Base-by-base conservation (phyloP, 2,113 vertebrate genomes). In the Syngnathus scovelli region DNA sequence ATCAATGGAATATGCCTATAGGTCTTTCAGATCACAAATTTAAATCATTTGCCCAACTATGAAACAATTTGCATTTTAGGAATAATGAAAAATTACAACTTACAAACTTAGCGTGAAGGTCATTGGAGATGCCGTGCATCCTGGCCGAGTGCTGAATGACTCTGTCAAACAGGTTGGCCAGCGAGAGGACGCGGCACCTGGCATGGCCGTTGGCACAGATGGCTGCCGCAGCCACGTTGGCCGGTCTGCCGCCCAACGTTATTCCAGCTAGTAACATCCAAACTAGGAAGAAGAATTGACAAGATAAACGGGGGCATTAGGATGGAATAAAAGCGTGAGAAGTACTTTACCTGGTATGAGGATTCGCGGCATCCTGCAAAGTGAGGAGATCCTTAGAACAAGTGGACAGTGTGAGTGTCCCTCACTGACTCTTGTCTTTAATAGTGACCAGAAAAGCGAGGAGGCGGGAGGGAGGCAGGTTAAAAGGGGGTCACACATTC, bases 121-220 rank as follows among this genome's bases (percentile, higher is more conserved):
- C 88, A 0, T 86, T 88, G 51, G 93, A 92, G 56, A 93, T 84
- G 58, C 87, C 74, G 48, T 93, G 91, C 79, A 92, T 90, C 79
- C 91, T 84, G 58, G 86, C 86, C 0, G 90, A 93, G 83, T 93
- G 92, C 33, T 92, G 91, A 62, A 93, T 91, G 69, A 92, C 91
- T 48, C 92, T 87, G 61, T 94, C 89, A 48, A 94, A 92, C 66
- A 93, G 87, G 58, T 92, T 85, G 0, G 86, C 82, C 69, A 92
- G 85, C 3, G 88, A 85, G 7, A 90, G 76, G 16, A 81, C 51
- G 6, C 81, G 87, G 74, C 90, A 92, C n/a, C 78, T 78, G 0
- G 76, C 44, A 13, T 81, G 75, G 7, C 55, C 62, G 1, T 84
- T 85, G 15, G 66, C 55, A 55, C 90, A 91, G 64, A 85, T n/a